A percentile compares a stretch with the other conserved stretches of the same genome.
phyloP scores from a whole-genome alignment of 2,797 vertebrate genomes.

The Crypturellus tataupa region DNA sequence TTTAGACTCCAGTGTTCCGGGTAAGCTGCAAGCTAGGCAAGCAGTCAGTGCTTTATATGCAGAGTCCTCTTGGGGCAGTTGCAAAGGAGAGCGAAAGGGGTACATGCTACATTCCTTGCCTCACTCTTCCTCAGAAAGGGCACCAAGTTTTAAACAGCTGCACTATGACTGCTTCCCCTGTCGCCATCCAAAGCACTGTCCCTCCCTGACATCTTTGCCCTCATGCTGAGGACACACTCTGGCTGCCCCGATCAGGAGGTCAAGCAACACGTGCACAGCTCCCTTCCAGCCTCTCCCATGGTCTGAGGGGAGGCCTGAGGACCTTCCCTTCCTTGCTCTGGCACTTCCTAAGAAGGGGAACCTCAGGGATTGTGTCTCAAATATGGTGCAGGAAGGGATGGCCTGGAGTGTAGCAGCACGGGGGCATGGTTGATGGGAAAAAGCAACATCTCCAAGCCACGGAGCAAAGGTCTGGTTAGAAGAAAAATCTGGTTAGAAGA shows the following conservation, averaged over 20 bases:
- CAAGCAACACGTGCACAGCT: not conserved
- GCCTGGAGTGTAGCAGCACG: rapidly evolving
- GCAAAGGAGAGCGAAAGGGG: rapidly evolving
- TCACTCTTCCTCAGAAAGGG: rapidly evolving
- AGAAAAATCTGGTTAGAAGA: not conserved
- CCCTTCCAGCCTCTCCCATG: no score
- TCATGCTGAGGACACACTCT: not conserved
- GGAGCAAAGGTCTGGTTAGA: rapidly evolving
- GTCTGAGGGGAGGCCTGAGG: no score
- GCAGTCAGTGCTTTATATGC: not conserved
- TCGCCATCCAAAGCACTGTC: not conserved
- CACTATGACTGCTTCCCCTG: not conserved
- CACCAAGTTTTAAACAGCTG: not conserved
- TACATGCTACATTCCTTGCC: not conserved
- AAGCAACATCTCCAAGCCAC: not conserved
- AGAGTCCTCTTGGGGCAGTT: not conserved
- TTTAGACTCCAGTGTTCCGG: not conserved
- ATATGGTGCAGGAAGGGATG: not conserved
- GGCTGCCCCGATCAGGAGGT: not conserved
- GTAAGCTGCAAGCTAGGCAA: not conserved
- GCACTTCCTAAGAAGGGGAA: not conserved
- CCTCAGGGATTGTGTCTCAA: not conserved
- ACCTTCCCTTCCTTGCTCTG: not conserved
- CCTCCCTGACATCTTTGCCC: not conserved
- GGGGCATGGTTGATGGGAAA: not conserved